Evolutionary conservation across 2,113 vertebrate species (phyloP).

Genomic region (Mus musculus): DNA sequence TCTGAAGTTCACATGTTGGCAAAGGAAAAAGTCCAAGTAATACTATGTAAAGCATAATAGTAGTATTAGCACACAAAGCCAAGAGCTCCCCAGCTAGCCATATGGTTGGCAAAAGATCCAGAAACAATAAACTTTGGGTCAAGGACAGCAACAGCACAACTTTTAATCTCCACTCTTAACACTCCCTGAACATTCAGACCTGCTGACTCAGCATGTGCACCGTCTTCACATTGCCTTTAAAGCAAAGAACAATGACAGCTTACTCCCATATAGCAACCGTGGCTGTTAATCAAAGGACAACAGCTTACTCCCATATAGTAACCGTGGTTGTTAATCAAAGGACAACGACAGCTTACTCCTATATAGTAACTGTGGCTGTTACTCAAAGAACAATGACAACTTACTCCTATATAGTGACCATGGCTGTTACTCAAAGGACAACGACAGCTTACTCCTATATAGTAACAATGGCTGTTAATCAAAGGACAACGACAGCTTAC

Average conservation of each 20-base stretch:
- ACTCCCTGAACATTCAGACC: neutral
- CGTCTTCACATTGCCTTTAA: neutral
- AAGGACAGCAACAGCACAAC: too few species aligned
- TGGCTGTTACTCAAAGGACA: neutral
- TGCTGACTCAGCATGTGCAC: neutral
- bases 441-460: neutral
- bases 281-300: neutral
- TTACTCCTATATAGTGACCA: neutral
- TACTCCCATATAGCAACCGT: neutral
- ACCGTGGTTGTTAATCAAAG: neutral
- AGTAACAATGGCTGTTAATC: neutral
- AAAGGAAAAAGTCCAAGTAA: neutral
- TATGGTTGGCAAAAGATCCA: neutral
- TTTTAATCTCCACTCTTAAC: neutral
- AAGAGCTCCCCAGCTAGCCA: neutral
- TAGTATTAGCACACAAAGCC: neutral
- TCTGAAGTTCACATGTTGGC: neutral
- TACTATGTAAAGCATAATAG: neutral
- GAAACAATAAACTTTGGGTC: neutral
- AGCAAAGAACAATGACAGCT: neutral
- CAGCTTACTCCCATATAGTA: neutral
- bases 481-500: neutral
- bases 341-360: neutral
- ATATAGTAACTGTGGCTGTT: neutral
- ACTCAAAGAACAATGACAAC: neutral